These are phyloP conservation scores for Aspiorhynchus laticeps DNA, from an alignment of 2,113 vertebrate genomes.

Conservation along the genomic window DNA sequence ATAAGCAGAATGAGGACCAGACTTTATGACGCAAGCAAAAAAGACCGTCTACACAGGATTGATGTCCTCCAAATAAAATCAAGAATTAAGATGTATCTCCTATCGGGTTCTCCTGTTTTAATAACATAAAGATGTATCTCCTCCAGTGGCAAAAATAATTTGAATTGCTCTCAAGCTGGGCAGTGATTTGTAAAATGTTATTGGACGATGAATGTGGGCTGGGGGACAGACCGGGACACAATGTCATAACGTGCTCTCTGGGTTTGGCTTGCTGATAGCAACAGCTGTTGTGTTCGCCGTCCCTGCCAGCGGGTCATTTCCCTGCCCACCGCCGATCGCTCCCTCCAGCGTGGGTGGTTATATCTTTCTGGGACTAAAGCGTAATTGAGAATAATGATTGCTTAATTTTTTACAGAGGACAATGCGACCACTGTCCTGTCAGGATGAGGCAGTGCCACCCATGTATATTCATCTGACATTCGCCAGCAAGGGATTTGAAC, in stretches of 20 bases:
- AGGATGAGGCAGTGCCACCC: slow-evolving; percentile 62
- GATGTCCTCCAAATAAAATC: not conserved
- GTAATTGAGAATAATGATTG: slow-evolving; percentile 73
- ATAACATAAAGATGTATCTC: slow-evolving; percentile 52
- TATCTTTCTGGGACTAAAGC: slow-evolving; percentile 71
- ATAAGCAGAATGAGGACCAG: not conserved
- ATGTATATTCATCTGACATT: slow-evolving; percentile 59
- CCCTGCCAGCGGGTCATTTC: slow-evolving; percentile 33
- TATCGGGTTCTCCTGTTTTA: slow-evolving; percentile 35
- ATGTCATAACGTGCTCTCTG: slow-evolving; percentile 41
- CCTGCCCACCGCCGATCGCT: slow-evolving; percentile 34
- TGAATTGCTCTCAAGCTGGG: slow-evolving; percentile 46
- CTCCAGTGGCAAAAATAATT: slow-evolving; percentile 43
- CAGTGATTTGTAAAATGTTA: slow-evolving; percentile 49
- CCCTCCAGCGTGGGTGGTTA: slow-evolving; percentile 58
- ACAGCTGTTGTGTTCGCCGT: slow-evolving; percentile 38
- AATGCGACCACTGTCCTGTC: slow-evolving; percentile 58
- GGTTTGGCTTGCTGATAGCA: slow-evolving; percentile 21
- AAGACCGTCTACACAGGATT: not conserved
- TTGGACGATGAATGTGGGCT: not conserved
- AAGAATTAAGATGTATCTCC: not conserved
- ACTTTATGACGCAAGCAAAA: not conserved
- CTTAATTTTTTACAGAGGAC: slow-evolving; percentile 55
- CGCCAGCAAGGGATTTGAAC: slow-evolving; percentile 22
- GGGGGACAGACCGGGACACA: not conserved